phyloP scores from a whole-genome alignment of 2,888 invertebrate genomes.

The Teinopalpus imperialis region DNA sequence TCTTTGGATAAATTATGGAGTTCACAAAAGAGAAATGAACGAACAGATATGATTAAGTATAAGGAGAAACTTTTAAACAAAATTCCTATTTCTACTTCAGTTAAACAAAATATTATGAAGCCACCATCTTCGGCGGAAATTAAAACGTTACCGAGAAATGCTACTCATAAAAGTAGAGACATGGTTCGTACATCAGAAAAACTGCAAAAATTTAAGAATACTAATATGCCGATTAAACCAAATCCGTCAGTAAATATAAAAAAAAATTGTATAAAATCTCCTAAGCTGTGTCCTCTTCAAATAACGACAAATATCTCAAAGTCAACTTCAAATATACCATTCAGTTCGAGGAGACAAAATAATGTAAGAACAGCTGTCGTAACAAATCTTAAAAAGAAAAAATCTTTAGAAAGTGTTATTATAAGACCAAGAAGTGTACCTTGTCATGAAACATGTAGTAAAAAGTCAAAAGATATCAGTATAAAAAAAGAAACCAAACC shows the following conservation, averaged over 20 bases:
- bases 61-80: constrained; percentile 28
- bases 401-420: constrained; percentile 54
- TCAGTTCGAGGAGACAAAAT: constrained; percentile 46
- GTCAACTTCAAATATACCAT: constrained; percentile 54
- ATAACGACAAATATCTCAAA: constrained; percentile 52
- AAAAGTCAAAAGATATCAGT: constrained; percentile 53
- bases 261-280: constrained; percentile 39
- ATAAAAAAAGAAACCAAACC: constrained; percentile 45
- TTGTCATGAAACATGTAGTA: constrained; percentile 61
- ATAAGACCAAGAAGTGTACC: constrained; percentile 58
- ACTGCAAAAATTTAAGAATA: constrained; percentile 62
- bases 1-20: constrained; percentile 81
- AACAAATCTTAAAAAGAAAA: constrained; percentile 69
- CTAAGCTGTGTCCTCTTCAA: constrained; percentile 44
- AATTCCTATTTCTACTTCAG: constrained; percentile 26
- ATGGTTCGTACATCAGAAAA: constrained; percentile 75
- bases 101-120: constrained; percentile 37
- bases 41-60: constrained; percentile 60
- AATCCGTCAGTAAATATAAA: constrained; percentile 52
- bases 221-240: constrained; percentile 56
- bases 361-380: constrained; percentile 64
- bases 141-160: constrained; percentile 28
- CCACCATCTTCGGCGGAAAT: constrained; percentile 30
- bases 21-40: constrained; percentile 72
- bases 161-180: constrained; percentile 67